These are phyloP conservation scores for Scophthalmus maximus DNA, from an alignment of 2,113 vertebrate genomes.

Conservation along the genomic window DNA sequence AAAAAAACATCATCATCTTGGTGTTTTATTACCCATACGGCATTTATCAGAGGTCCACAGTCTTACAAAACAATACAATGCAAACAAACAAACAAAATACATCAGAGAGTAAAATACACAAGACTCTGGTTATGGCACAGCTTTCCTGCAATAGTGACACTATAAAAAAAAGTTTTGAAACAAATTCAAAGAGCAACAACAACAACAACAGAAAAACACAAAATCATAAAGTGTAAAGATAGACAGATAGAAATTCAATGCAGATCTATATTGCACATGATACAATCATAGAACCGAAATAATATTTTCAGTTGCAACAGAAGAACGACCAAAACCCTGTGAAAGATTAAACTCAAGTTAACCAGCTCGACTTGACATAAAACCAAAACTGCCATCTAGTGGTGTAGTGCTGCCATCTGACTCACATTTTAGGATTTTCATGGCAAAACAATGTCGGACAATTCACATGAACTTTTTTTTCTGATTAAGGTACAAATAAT, in stretches of 20 bases:
- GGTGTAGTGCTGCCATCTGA: background rate
- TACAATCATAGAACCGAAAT: slow-evolving; percentile 2
- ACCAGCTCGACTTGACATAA: background rate
- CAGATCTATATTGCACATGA: background rate
- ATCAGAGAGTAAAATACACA: background rate
- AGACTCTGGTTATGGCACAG: slow-evolving; percentile 24
- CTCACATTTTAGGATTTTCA: slow-evolving; percentile 11
- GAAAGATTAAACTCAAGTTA: background rate
- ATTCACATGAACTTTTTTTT: slow-evolving; percentile 21
- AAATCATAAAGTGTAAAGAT: background rate
- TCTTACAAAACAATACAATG: too few species aligned
- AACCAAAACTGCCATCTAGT: background rate
- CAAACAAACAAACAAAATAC: background rate
- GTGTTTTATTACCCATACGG: background rate
- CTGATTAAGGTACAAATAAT: slow-evolving; percentile 1
- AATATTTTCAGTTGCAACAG: slow-evolving; percentile 16
- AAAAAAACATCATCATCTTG: background rate
- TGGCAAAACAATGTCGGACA: slow-evolving; percentile 7
- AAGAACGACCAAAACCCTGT: slow-evolving; percentile 12
- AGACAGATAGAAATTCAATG: background rate
- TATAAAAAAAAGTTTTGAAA: background rate
- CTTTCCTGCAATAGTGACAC: background rate
- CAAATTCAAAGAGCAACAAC: background rate
- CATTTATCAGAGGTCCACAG: too few species aligned
- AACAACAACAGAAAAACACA: background rate